A percentile compares a stretch with the other conserved stretches of the same genome.
Evolutionary conservation across 2,113 vertebrate species (phyloP).

Genomic region (Typhlomys cinereus): DNA sequence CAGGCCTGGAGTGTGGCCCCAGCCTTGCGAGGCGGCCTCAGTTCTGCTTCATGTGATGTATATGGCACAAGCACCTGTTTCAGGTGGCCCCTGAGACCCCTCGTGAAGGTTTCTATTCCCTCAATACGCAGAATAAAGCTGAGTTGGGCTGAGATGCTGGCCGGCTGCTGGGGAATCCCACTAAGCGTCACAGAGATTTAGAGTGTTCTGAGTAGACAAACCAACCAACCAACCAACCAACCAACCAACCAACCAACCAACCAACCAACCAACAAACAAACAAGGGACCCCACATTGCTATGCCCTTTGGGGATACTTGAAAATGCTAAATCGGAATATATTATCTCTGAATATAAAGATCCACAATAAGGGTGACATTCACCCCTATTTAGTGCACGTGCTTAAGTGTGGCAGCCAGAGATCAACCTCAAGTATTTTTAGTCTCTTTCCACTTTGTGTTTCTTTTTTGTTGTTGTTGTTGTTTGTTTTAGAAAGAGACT

Average conservation of each 20-base stretch:
- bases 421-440: neutral
- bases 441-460: too few relatives aligned
- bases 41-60: neutral
- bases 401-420: neutral
- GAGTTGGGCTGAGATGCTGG: neutral
- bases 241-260: too few relatives aligned
- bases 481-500: neutral
- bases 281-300: neutral
- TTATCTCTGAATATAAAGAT: slow-evolving; percentile 32
- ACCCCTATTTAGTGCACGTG: neutral
- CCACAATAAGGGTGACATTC: neutral
- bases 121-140: neutral
- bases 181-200: slow-evolving; percentile 20
- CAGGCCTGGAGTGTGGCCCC: neutral
- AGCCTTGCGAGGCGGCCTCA: neutral
- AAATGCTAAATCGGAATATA: neutral
- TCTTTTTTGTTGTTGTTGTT: too few relatives aligned
- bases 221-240: too few relatives aligned
- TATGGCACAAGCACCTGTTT: neutral
- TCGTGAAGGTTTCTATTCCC: neutral
- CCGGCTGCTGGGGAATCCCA: neutral
- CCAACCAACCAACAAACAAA: neutral
- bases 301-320: neutral
- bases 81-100: neutral
- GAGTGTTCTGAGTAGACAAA: neutral